These are phyloP conservation scores for Chrysochloris asiatica DNA, from an alignment of 2,113 vertebrate genomes.

Conservation along the genomic window DNA sequence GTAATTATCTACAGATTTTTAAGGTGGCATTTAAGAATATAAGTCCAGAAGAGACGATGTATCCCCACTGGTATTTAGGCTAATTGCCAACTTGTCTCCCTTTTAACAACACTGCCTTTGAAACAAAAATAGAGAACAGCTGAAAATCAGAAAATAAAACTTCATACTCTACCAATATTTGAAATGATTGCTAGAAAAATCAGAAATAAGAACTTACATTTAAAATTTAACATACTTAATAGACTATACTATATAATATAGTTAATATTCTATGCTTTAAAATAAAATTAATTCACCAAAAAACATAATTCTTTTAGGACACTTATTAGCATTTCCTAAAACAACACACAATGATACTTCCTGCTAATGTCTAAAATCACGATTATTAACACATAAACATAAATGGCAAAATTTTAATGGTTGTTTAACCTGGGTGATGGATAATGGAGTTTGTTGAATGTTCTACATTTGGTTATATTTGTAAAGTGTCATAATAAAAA, in stretches of 20 bases:
- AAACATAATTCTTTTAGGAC: background rate
- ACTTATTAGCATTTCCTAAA: background rate
- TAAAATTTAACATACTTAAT: background rate
- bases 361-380: background rate
- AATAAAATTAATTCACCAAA: slow-evolving; percentile 34
- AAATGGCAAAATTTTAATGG: slow-evolving; percentile 31
- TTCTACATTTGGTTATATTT: slow-evolving; percentile 48
- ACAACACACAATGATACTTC: background rate
- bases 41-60: slow-evolving; percentile 77
- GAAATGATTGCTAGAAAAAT: slow-evolving; percentile 39
- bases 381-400: slow-evolving; percentile 43
- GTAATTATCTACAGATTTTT: slow-evolving; percentile 82
- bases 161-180: slow-evolving; percentile 29
- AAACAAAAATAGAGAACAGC: slow-evolving; percentile 53
- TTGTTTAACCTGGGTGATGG: slow-evolving; percentile 17
- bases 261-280: background rate
- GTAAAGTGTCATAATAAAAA: slow-evolving; percentile 59
- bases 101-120: slow-evolving; percentile 77
- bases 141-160: slow-evolving; percentile 65
- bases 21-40: slow-evolving; percentile 80
- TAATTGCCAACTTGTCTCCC: slow-evolving; percentile 78
- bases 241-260: background rate
- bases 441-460: slow-evolving; percentile 20
- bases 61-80: slow-evolving; percentile 77
- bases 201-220: background rate